Conservation (phyloP, 2,888 invertebrate genomes). For the Invenusta paracnida region DNA sequence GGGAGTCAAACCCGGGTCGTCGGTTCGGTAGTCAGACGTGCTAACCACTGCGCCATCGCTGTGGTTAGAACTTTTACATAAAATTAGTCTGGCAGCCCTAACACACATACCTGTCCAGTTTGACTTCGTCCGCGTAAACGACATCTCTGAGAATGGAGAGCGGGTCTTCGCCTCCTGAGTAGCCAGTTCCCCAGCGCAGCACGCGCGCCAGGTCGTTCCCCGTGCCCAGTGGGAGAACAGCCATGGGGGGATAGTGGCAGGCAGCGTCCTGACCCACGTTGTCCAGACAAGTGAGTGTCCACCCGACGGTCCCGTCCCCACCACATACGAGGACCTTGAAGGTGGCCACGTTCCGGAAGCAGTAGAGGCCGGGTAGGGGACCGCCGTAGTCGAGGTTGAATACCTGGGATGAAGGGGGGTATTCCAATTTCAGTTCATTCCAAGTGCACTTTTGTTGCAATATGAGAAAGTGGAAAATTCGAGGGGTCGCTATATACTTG, state of each 20-base stretch:
- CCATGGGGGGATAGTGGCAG: slow-evolving; percentile 96
- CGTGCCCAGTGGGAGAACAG: slow-evolving; percentile 95
- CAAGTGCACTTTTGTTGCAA: no score
- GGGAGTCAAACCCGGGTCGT: no score
- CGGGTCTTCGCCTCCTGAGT: slow-evolving; percentile 97
- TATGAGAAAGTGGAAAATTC: no score
- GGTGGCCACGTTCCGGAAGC: slow-evolving; percentile 89
- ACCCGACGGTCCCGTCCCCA: slow-evolving; percentile 97
- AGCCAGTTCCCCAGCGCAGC: slow-evolving; percentile 95
- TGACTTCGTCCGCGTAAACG: slow-evolving; percentile 96
- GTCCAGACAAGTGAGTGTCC: slow-evolving; percentile 96
- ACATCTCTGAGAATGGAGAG: slow-evolving; percentile 89
- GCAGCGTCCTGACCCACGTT: slow-evolving; percentile 97
- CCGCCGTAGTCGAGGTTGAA: slow-evolving; percentile 99
- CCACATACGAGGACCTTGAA: slow-evolving; percentile 99
- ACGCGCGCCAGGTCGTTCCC: slow-evolving; percentile 95
- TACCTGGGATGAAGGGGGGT: slow-evolving; percentile 64
- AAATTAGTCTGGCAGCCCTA: no score
- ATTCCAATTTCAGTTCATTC: no score
- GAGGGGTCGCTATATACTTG: no score
- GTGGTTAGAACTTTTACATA: no score
- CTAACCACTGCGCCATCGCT: no score
- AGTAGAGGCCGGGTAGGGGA: slow-evolving; percentile 75
- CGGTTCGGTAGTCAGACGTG: no score
- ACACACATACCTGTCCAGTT: slow-evolving; percentile 63